A percentile compares a stretch with the other conserved stretches of the same genome.
Evolutionary conservation across 23 tunicate species (phyloP).

Genomic region (Ascidia mentula): DNA sequence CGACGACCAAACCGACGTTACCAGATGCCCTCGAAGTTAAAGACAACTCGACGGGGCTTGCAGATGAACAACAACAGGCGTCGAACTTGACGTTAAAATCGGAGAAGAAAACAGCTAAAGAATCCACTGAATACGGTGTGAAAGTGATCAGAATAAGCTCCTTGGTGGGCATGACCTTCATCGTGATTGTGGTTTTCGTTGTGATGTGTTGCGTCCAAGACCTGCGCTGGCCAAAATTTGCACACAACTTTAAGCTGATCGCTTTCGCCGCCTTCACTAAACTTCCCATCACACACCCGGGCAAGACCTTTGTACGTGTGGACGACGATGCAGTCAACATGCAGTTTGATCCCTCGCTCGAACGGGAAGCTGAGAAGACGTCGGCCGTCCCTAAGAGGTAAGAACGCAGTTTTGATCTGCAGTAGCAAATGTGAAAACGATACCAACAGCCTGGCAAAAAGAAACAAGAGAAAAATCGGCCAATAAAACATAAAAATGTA

Average conservation of each 20-base stretch:
- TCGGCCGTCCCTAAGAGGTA: neutral
- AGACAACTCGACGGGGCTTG: neutral
- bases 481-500: too few relatives aligned
- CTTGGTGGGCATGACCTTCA: neutral
- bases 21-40: too few relatives aligned
- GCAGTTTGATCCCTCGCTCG: neutral
- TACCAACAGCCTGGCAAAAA: too few relatives aligned
- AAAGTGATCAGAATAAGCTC: neutral
- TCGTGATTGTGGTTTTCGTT: slow-evolving; percentile 21
- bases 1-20: neutral
- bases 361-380: neutral
- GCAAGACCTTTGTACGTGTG: neutral
- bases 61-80: too few relatives aligned
- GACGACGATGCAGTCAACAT: neutral
- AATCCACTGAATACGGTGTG: too few relatives aligned
- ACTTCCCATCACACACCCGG: slow-evolving; percentile 15
- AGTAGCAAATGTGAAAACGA: too few relatives aligned
- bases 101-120: neutral
- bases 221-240: slow-evolving; percentile 22
- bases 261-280: slow-evolving; percentile 51
- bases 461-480: too few relatives aligned
- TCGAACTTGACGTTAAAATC: neutral
- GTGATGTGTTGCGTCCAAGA: slow-evolving; percentile 26
- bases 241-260: slow-evolving; percentile 25
- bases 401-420: too few relatives aligned